Evolutionary conservation across 2,797 vertebrate genomes (phyloP).

Genomic region (Simalia tracyae): DNA sequence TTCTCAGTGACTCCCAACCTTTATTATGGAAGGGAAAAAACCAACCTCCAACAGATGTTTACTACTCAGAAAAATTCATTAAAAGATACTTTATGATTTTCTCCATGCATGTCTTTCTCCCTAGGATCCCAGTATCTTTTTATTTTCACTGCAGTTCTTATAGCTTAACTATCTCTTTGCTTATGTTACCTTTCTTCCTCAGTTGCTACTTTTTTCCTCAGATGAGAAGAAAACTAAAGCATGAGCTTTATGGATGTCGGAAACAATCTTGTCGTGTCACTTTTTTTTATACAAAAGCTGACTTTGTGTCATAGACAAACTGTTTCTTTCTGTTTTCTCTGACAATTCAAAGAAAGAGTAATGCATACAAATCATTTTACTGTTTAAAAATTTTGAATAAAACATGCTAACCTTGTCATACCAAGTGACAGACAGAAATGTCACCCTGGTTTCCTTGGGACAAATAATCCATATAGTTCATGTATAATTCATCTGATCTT

Average conservation of each 20-base stretch:
- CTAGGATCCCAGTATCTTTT: rapidly evolving
- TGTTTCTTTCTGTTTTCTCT: slow-evolving; percentile 62
- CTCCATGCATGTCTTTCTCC: not conserved
- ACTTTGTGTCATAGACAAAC: slow-evolving; percentile 64
- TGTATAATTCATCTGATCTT: slow-evolving; percentile 83
- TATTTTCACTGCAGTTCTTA: rapidly evolving
- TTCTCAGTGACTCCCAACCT: not conserved
- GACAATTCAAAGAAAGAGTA: slow-evolving; percentile 68
- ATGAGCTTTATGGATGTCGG: slow-evolving; percentile 53
- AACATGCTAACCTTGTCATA: slow-evolving; percentile 80
- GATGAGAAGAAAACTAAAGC: slow-evolving; percentile 49
- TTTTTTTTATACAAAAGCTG: slow-evolving; percentile 59
- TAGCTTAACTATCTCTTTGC: not conserved
- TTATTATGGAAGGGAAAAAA: not conserved
- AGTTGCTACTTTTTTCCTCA: not conserved
- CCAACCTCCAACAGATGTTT: not conserved
- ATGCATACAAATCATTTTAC: slow-evolving; percentile 72
- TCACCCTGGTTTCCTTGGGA: slow-evolving; percentile 78
- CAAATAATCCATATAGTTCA: slow-evolving; percentile 81
- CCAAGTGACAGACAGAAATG: slow-evolving; percentile 81
- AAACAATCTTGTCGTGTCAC: slow-evolving; percentile 51
- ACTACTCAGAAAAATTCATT: slow-evolving; percentile 10
- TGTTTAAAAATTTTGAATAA: slow-evolving; percentile 80
- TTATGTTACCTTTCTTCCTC: not conserved
- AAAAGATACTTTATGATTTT: slow-evolving; percentile 3